These are phyloP conservation scores for Martes martes DNA, from an alignment of 2,113 vertebrate species.

Conservation along the genomic window DNA sequence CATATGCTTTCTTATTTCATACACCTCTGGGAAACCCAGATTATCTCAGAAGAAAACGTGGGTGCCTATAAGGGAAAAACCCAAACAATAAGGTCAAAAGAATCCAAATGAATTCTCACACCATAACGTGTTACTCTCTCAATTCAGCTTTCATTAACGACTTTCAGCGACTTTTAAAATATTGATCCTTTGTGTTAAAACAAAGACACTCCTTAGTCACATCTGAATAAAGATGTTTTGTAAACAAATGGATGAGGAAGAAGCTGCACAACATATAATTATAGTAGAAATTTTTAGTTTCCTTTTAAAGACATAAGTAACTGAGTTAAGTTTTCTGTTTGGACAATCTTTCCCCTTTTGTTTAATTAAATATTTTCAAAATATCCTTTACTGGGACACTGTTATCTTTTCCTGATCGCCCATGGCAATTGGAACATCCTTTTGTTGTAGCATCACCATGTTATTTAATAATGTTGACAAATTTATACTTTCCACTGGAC, in stretches of 20 bases:
- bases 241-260: neutral
- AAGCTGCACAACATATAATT: neutral
- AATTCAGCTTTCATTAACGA: neutral
- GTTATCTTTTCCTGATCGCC: neutral
- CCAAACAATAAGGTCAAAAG: neutral
- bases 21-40: neutral
- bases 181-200: neutral
- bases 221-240: neutral
- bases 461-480: neutral
- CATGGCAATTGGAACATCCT: neutral
- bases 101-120: neutral
- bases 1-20: neutral
- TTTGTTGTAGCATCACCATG: neutral
- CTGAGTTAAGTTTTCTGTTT: neutral
- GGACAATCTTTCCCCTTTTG: neutral
- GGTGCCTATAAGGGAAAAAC: neutral
- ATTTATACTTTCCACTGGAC: neutral
- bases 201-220: neutral
- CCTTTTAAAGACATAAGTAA: neutral
- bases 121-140: neutral
- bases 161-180: neutral
- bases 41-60: neutral
- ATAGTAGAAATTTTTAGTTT: neutral
- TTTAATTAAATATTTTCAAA: slow-evolving; percentile 2
- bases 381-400: neutral